A percentile compares a stretch with the other conserved stretches of the same genome.
These are phyloP conservation scores for Scaptomyza cyrtandrae DNA, from an alignment of 2,888 invertebrate species.

Conservation along the genomic window DNA sequence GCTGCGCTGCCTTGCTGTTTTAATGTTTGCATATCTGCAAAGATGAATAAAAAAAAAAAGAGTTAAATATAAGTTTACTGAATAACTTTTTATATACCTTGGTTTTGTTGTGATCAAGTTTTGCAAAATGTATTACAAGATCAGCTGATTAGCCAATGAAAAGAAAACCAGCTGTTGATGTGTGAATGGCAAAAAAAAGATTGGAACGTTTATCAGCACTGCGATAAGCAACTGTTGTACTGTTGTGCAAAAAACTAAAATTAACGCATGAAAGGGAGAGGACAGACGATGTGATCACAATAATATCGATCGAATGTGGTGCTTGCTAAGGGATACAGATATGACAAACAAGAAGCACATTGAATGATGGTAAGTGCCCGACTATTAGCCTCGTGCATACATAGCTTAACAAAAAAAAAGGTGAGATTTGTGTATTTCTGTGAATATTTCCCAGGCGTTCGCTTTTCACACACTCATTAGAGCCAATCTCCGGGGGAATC, in stretches of 20 bases:
- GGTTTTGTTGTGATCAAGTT: too few species aligned
- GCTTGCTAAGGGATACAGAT: neutral
- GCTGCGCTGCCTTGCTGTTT: slow-evolving; percentile 36
- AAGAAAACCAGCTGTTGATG: neutral
- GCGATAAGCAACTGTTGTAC: too few species aligned
- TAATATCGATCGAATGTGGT: too few species aligned
- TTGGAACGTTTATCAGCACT: neutral
- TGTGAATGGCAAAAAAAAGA: neutral
- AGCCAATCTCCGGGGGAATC: neutral
- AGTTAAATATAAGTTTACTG: neutral
- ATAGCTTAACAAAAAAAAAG: neutral
- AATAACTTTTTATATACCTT: too few species aligned
- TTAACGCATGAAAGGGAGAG: too few species aligned
- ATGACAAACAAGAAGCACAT: neutral
- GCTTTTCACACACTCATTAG: slow-evolving; percentile 42
- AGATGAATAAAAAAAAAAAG: neutral
- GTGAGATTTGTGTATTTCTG: too few species aligned
- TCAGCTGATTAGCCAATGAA: neutral
- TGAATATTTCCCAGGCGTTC: too few species aligned
- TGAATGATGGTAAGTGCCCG: neutral
- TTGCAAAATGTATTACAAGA: too few species aligned
- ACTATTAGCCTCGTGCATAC: neutral
- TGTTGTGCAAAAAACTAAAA: too few species aligned
- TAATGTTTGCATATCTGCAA: slow-evolving; percentile 58
- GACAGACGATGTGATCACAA: too few species aligned